Evolutionary conservation across 2,888 invertebrate genomes (phyloP).

Genomic region (Troides oblongomaculatus): DNA sequence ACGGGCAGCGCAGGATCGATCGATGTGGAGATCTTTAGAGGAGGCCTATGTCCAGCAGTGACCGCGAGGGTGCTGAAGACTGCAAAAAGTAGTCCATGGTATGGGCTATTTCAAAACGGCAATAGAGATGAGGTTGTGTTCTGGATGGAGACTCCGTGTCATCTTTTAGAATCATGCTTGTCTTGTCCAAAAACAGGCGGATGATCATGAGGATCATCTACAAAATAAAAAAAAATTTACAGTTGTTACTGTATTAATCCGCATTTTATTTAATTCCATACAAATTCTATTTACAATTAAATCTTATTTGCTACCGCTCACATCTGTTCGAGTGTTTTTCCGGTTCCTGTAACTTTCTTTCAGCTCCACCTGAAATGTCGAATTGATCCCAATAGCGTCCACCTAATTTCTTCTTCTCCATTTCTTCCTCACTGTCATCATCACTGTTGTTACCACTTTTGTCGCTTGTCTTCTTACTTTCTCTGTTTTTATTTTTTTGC

Average conservation of each 20-base stretch:
- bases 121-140: no score
- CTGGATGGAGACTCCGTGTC: no score
- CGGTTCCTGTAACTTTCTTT: not conserved
- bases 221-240: not conserved
- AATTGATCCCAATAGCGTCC: constrained; percentile 45
- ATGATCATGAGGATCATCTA: no score
- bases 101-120: no score
- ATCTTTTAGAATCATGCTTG: no score
- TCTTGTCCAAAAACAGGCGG: no score
- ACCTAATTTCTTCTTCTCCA: constrained; percentile 28
- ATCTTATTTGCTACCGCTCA: constrained; percentile 1
- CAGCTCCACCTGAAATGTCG: constrained; percentile 41
- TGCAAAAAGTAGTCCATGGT: no score
- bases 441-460: constrained; percentile 17
- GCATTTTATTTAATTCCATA: not conserved
- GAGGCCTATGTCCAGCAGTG: no score
- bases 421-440: not conserved
- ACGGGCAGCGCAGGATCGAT: no score
- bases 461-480: constrained; percentile 5
- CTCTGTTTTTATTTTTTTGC: constrained; percentile 6
- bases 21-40: no score
- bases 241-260: constrained; percentile 7
- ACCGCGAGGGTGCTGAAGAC: no score
- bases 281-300: constrained; percentile 20
- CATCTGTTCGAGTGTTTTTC: constrained; percentile 1